A percentile compares a stretch with the other conserved stretches of the same genome.
These are phyloP conservation scores for Crotophaga sulcirostris DNA, from an alignment of 2,113 vertebrate species.

Conservation along the genomic window DNA sequence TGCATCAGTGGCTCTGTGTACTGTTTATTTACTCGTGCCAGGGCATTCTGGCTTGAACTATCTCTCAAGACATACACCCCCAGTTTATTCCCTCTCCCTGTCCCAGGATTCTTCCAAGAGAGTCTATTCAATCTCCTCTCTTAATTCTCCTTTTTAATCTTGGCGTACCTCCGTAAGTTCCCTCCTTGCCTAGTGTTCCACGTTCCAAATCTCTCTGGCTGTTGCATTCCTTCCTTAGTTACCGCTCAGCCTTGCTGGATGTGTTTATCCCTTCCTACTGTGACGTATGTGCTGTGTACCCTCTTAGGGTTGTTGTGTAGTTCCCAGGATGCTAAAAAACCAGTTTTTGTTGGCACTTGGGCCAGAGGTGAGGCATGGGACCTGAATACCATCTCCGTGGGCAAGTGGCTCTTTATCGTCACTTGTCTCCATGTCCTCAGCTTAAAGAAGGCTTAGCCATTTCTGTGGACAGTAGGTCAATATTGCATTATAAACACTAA, in stretches of 20 bases:
- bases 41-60: background rate
- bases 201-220: background rate
- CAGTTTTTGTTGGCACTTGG: background rate
- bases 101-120: background rate
- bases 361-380: background rate
- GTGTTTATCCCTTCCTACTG: background rate
- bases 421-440: background rate
- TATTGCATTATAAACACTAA: background rate
- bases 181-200: background rate
- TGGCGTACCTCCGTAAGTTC: background rate
- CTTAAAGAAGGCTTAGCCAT: background rate
- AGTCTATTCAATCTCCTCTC: background rate
- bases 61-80: background rate
- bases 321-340: background rate
- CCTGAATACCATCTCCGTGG: background rate
- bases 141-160: background rate
- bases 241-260: background rate
- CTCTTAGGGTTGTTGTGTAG: background rate
- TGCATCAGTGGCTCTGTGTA: background rate
- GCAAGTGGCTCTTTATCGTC: background rate
- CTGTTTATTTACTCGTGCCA: background rate
- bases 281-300: background rate
- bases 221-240: background rate
- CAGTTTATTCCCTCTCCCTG: background rate
- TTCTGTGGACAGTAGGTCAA: conserved; percentile 5